Conservation (phyloP, 1,140 invertebrate species). For the Lepidostoma basale region DNA sequence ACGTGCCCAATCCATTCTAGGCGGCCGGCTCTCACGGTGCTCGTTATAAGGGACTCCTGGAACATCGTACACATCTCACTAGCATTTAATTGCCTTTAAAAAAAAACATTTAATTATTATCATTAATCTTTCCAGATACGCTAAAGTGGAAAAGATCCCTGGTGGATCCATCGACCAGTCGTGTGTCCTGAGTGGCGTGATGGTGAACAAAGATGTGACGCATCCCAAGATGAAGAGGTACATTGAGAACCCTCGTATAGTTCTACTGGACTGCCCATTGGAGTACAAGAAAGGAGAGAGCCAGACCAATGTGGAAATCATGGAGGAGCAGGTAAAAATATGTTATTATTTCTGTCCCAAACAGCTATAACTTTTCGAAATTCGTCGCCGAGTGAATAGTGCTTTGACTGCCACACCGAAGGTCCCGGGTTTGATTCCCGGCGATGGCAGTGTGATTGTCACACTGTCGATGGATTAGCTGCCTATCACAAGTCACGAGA, state of each 20-base stretch:
- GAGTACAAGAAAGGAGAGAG: conserved; percentile 99
- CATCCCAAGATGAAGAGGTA: conserved; percentile 95
- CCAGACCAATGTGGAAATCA: conserved; percentile 96
- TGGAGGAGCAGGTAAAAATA: conserved; percentile 79
- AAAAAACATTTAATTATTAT: background rate
- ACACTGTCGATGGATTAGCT: too few relatives aligned
- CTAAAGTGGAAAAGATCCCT: conserved; percentile 98
- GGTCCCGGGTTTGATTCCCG: too few relatives aligned
- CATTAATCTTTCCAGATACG: conserved; percentile 67
- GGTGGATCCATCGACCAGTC: conserved; percentile 96
- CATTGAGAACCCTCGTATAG: conserved; percentile 95
- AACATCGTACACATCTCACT: background rate
- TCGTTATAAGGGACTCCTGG: background rate
- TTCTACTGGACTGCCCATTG: conserved; percentile 93
- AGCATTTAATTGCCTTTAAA: background rate
- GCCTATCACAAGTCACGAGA: too few relatives aligned
- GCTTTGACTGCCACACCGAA: too few relatives aligned
- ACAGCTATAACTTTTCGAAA: too few relatives aligned
- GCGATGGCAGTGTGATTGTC: too few relatives aligned
- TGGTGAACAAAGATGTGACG: conserved; percentile 99
- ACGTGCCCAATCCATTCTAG: too few relatives aligned
- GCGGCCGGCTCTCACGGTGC: too few relatives aligned
- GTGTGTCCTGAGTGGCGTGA: conserved; percentile 91
- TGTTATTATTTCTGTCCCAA: too few relatives aligned
- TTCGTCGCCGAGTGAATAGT: too few relatives aligned